Conservation (phyloP, 2,113 vertebrate species). For the Rutilus rutilus region DNA sequence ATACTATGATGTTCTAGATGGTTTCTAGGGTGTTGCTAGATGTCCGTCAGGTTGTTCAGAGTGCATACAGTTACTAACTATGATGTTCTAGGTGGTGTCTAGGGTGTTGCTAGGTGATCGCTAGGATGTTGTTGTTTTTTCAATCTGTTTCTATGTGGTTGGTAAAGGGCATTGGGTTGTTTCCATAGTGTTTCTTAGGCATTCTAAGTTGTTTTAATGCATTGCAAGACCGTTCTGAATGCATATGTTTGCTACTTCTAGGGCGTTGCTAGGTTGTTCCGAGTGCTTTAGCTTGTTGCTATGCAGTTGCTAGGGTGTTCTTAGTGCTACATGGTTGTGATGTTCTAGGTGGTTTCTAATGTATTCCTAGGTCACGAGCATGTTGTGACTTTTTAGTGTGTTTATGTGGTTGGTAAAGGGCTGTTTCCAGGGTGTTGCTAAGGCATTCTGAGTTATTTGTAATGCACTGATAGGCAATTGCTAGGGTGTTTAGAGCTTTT, state of each 20-base stretch:
- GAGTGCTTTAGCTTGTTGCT: too few species aligned
- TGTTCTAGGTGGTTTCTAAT: neutral
- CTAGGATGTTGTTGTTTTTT: too few species aligned
- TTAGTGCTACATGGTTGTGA: neutral
- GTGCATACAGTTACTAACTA: neutral
- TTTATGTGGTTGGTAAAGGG: neutral
- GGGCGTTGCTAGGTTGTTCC: neutral
- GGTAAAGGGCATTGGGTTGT: too few species aligned
- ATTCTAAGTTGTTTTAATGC: too few species aligned
- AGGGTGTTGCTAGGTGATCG: too few species aligned
- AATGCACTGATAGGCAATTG: neutral
- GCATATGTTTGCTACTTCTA: too few species aligned
- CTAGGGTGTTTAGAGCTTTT: neutral
- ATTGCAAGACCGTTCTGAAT: too few species aligned
- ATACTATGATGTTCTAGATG: too few species aligned
- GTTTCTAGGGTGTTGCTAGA: too few species aligned
- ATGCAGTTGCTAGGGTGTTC: neutral
- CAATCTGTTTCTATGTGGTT: too few species aligned
- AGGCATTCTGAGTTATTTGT: neutral
- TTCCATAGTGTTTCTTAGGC: too few species aligned
- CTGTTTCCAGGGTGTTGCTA: neutral
- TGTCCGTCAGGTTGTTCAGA: too few species aligned
- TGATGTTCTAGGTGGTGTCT: neutral
- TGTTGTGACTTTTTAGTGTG: neutral
- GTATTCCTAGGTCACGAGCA: neutral